Evolutionary conservation across 2,113 vertebrate genomes (phyloP).

Genomic region (Zosterops borbonicus): DNA sequence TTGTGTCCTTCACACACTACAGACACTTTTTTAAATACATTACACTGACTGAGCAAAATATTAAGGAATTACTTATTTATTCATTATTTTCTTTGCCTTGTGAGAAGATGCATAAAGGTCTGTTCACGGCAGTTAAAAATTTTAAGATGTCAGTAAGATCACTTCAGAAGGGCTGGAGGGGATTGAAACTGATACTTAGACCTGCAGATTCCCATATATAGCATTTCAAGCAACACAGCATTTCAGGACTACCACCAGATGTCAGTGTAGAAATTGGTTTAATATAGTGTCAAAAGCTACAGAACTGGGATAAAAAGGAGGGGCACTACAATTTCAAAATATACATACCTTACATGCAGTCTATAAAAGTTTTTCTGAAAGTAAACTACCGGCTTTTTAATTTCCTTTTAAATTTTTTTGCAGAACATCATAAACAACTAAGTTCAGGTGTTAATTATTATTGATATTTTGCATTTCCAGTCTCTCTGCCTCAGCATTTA

Average conservation of each 20-base stretch:
- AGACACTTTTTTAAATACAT: neutral
- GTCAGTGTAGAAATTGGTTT: slow-evolving; percentile 71
- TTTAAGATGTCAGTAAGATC: neutral
- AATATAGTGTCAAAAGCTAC: neutral
- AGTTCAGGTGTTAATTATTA: neutral
- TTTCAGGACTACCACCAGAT: slow-evolving; percentile 70
- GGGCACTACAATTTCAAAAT: neutral
- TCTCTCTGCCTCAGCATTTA: neutral
- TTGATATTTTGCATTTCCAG: neutral
- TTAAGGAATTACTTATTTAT: neutral
- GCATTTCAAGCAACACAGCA: slow-evolving; percentile 14
- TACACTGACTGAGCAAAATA: neutral
- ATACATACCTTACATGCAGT: neutral
- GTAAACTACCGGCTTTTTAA: neutral
- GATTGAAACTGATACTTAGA: neutral
- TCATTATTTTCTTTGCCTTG: neutral
- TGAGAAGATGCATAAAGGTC: neutral
- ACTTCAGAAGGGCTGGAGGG: neutral
- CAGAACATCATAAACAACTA: neutral
- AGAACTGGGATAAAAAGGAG: neutral
- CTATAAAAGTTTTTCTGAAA: neutral
- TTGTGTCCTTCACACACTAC: neutral
- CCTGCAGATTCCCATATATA: neutral
- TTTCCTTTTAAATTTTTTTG: neutral
- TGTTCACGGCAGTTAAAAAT: neutral